Base-by-base conservation (phyloP, 2,113 vertebrate species). In the Boleophthalmus pectinirostris region DNA sequence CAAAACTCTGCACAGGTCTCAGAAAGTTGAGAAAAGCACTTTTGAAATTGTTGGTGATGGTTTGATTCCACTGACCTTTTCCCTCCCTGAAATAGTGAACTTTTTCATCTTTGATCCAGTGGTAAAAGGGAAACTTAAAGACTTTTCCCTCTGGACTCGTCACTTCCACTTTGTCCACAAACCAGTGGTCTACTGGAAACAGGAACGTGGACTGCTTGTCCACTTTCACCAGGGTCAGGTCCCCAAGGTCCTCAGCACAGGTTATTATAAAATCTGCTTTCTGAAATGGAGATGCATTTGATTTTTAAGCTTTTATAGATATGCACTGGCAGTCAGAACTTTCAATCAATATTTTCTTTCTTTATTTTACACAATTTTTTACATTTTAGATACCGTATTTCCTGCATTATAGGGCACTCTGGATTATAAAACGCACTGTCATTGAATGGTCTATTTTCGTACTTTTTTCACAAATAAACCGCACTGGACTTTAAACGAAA, bases 111-210 rank as follows among this genome's bases (percentile, higher is more conserved):
- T 1, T 6, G 66, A 91, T 82, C 89, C 87, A 92, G 38, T 61
- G 70, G 82, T 91, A 87, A 66, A 91, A 49, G 3, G 90, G 91
- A 38, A 93, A 92, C 49, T 14, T 69, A 45, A 85, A 80, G 3
- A 3, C 68, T 3, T 79, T 15, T 10, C 77, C 82, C 8, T 86
- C 85, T 0, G 89, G 87, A 5, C 80, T 83, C 23, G 21, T 77
- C 11, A 91, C 80, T n/a, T 71, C 69, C 4, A 91, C 82, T 21
- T 87, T 90, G 33, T 69, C 21, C n/a, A 74, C 77, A 16, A 87
- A 90, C 91, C 92, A 93, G 1, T 46, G 1, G 63, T 90, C 82
- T 1, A 68, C 18, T 4, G 65, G 75, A 10, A 83, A 43, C 0
- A 82, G 0, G 12, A 1, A 25, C 2, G 70, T 20, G 46, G 1